These are phyloP conservation scores for Microtus montanus DNA, from an alignment of 2,113 vertebrate species.

Conservation along the genomic window DNA sequence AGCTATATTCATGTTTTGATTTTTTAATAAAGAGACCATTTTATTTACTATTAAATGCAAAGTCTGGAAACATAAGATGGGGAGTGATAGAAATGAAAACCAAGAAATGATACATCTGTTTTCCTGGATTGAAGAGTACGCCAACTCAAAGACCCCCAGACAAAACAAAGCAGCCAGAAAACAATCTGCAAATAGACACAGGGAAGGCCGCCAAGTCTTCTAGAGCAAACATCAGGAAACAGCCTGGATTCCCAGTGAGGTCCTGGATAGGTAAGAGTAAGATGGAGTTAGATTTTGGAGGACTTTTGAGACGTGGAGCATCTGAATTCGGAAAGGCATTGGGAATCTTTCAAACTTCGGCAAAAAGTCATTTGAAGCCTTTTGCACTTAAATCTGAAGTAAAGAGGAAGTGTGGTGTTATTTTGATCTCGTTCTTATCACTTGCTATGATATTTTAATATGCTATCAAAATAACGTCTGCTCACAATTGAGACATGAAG, in stretches of 20 bases:
- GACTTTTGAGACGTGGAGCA: neutral
- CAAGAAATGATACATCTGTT: slow-evolving; percentile 6
- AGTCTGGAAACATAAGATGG: neutral
- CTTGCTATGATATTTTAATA: slow-evolving; percentile 6
- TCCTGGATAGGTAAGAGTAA: neutral
- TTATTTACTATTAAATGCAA: slow-evolving; percentile 28
- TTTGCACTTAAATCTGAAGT: neutral
- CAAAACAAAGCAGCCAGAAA: neutral
- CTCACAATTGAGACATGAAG: slow-evolving; percentile 16
- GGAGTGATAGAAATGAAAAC: neutral
- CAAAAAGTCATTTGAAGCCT: slow-evolving; percentile 11
- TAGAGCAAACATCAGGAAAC: slow-evolving; percentile 21
- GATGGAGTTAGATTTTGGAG: neutral
- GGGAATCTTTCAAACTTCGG: neutral
- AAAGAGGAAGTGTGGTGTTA: neutral
- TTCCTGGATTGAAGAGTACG: neutral
- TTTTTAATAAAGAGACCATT: slow-evolving; percentile 27
- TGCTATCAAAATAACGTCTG: slow-evolving; percentile 16
- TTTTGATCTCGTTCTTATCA: slow-evolving; percentile 4
- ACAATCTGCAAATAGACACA: slow-evolving; percentile 3
- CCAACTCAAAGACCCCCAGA: neutral
- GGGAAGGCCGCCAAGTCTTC: neutral
- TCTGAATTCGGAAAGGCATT: neutral
- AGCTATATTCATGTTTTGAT: slow-evolving; percentile 41
- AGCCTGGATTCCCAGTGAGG: neutral